These are phyloP conservation scores for Lepidocyrtinus sp. DNA, from an alignment of 2,888 invertebrate genomes.

Conservation along the genomic window DNA sequence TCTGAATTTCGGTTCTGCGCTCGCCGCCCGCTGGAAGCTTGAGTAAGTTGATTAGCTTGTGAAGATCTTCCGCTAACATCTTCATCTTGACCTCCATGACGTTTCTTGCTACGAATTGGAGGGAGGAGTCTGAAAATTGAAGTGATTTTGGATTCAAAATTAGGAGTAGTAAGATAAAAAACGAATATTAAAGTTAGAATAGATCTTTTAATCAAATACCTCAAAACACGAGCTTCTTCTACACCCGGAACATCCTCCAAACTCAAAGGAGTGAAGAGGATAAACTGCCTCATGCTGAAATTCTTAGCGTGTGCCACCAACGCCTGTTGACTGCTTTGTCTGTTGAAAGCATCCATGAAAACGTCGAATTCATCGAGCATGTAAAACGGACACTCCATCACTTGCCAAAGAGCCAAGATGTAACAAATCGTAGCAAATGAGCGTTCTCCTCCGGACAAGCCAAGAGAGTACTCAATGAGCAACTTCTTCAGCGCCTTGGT, in stretches of 20 bases:
- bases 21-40: background rate
- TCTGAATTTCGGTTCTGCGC: background rate
- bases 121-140: no score
- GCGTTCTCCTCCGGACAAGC: conserved; percentile 94
- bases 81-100: no score
- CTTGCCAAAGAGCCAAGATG: conserved; percentile 93
- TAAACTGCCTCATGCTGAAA: conserved; percentile 83
- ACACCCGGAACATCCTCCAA: conserved; percentile 76
- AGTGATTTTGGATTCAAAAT: background rate
- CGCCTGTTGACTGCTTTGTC: conserved; percentile 84
- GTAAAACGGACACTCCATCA: conserved; percentile 92
- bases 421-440: conserved; percentile 97
- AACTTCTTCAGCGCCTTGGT: conserved; percentile 44
- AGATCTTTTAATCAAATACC: conserved; percentile 72
- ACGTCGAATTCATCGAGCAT: conserved; percentile 98
- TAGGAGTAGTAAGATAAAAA: background rate
- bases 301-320: conserved; percentile 82
- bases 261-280: conserved; percentile 92
- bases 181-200: background rate
- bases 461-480: conserved; percentile 62
- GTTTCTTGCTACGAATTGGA: no score
- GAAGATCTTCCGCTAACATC: no score
- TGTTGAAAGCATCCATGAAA: conserved; percentile 92
- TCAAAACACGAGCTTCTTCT: conserved; percentile 77
- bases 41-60: background rate